These are phyloP conservation scores for Mormyrus hasselquistii DNA, from an alignment of 2,797 vertebrate species.

Conservation along the genomic window DNA sequence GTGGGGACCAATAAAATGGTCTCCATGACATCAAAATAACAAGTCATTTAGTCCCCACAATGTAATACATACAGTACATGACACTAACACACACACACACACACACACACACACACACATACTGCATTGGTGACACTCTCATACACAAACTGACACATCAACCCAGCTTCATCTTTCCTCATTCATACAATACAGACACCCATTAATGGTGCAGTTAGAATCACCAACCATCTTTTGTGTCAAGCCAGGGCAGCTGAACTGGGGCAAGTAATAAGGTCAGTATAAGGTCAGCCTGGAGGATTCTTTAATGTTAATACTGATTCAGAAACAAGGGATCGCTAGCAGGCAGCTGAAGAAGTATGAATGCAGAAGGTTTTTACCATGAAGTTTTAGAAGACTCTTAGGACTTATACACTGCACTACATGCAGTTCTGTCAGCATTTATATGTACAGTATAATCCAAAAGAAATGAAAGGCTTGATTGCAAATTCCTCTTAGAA, in stretches of 20 bases:
- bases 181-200: background rate
- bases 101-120: background rate
- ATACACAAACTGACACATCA: background rate
- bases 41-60: background rate
- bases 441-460: background rate
- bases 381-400: background rate
- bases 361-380: background rate
- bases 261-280: background rate
- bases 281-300: background rate
- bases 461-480: background rate
- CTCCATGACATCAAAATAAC: background rate
- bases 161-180: background rate
- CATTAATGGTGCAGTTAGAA: background rate
- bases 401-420: background rate
- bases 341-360: background rate
- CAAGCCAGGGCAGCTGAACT: background rate
- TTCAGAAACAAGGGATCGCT: background rate
- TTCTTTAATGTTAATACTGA: constrained; percentile 4
- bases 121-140: background rate
- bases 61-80: background rate
- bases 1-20: background rate
- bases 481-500: background rate
- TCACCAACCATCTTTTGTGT: background rate
- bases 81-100: background rate
- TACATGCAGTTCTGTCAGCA: background rate